These are phyloP conservation scores for Parnassius mnemosyne DNA, from an alignment of 2,888 invertebrate genomes.

Conservation along the genomic window DNA sequence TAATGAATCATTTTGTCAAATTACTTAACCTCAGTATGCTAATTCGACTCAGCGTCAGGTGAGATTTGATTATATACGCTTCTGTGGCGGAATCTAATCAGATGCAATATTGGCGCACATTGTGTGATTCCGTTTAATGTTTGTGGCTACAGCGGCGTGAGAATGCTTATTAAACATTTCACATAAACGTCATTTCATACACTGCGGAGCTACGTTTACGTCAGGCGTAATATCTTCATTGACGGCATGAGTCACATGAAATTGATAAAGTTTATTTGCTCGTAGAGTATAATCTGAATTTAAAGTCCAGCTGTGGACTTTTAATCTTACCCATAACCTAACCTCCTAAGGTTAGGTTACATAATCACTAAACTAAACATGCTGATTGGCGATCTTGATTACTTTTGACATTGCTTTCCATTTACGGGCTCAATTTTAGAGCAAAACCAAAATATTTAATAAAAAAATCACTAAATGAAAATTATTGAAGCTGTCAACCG, in stretches of 20 bases:
- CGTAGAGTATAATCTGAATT: too few relatives aligned
- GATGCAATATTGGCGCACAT: slow-evolving; percentile 23
- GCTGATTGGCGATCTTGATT: too few relatives aligned
- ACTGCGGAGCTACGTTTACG: slow-evolving; percentile 6
- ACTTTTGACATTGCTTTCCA: too few relatives aligned
- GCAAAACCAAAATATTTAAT: too few relatives aligned
- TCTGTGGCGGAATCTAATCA: slow-evolving; percentile 22
- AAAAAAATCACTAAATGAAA: too few relatives aligned
- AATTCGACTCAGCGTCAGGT: slow-evolving; percentile 14
- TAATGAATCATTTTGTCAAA: slow-evolving; percentile 59
- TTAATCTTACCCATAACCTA: too few relatives aligned
- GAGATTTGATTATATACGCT: slow-evolving; percentile 25
- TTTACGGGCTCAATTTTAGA: too few relatives aligned
- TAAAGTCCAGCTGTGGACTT: too few relatives aligned
- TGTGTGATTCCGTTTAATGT: slow-evolving; percentile 22
- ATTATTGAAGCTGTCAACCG: too few relatives aligned
- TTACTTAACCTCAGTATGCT: slow-evolving; percentile 21
- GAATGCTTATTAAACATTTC: slow-evolving; percentile 25
- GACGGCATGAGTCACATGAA: not conserved
- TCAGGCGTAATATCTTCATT: slow-evolving; percentile 12
- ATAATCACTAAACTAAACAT: too few relatives aligned
- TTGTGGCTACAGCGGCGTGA: slow-evolving; percentile 17
- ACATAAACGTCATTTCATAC: slow-evolving; percentile 16
- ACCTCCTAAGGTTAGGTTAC: too few relatives aligned
- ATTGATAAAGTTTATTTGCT: not conserved